A percentile compares a stretch with the other conserved stretches of the same genome.
These are phyloP conservation scores for Eretmodus cyanostictus DNA, from an alignment of 2,113 vertebrate genomes.

Conservation along the genomic window DNA sequence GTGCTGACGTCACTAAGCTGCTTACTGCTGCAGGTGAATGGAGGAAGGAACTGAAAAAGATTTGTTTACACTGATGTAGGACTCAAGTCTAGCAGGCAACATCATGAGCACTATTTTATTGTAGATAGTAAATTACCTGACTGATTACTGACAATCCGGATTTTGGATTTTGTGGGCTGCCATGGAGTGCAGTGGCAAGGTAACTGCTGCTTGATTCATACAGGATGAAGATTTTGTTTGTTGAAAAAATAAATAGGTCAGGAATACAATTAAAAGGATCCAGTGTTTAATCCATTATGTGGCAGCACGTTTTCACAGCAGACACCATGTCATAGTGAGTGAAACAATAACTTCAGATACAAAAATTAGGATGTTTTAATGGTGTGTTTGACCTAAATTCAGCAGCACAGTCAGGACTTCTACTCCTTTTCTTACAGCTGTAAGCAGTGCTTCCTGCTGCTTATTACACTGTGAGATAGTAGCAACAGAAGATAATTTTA, in stretches of 20 bases:
- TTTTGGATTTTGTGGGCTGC: neutral
- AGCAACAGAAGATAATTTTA: neutral
- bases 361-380: neutral
- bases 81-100: neutral
- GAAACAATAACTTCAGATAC: neutral
- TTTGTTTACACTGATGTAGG: slow-evolving; percentile 3
- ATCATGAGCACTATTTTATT: neutral
- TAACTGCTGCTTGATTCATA: neutral
- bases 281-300: neutral
- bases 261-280: neutral
- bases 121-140: neutral
- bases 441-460: neutral
- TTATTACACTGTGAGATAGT: neutral
- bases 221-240: neutral
- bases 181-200: slow-evolving; percentile 46
- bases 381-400: neutral
- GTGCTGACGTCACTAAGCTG: slow-evolving; percentile 47
- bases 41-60: neutral
- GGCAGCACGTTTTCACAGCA: neutral
- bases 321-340: neutral
- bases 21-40: slow-evolving; percentile 51
- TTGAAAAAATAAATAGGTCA: neutral
- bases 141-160: neutral
- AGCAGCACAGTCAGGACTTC: neutral
- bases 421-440: neutral